Base-by-base conservation (phyloP, 2,888 invertebrate genomes). In the Acrocyrtus sp. region DNA sequence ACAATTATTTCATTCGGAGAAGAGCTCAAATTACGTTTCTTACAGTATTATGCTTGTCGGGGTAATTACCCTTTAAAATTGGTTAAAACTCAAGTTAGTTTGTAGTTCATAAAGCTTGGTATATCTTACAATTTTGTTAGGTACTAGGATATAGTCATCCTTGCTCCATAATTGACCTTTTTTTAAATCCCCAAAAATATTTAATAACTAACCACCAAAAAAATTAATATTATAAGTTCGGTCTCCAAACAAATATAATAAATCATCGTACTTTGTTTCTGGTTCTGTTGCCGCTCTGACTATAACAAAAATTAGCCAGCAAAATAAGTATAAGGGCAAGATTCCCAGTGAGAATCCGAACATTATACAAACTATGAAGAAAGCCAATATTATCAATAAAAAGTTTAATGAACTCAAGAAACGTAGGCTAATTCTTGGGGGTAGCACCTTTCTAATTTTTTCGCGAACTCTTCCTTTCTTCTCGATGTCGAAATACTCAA, bases 401-500 rank as follows among this genome's bases (percentile, higher is more conserved):
- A 69, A 69, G 27, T 61, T 69, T 1, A 54, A 3, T 3, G 74
- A 74, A 21, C 54, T 56, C 1, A 69, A 21, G 34, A 63, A 65
- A 43, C 74, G 53, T 3, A 74, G 66, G 27, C 29, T 53, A 8
- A 92, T 80, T 56, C 92, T 85, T 0, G 92, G 89, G 17, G 69
- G 69, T 50, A 93, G 84, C 24, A 87, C 85, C 73, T 86, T 86
- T 50, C 87, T 85, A n/a, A 43, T 17, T 12, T 87, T 85, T 12
- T 89, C 84, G 17, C 86, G 87, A 34, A 89, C 88, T 74, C 87
- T 86, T 74, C 88, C 87, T 77, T 81, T 76, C 82, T 91, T 91
- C 22, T 89, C 88, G 74, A 90, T 88, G 8, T 86, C 87, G 70
- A 88, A 87, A 51, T 90, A 88, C 2, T 87, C 87, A 19, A 87